phyloP scores from a whole-genome alignment of 64 coral and sea anemone species.

The Montipora capricornis region DNA sequence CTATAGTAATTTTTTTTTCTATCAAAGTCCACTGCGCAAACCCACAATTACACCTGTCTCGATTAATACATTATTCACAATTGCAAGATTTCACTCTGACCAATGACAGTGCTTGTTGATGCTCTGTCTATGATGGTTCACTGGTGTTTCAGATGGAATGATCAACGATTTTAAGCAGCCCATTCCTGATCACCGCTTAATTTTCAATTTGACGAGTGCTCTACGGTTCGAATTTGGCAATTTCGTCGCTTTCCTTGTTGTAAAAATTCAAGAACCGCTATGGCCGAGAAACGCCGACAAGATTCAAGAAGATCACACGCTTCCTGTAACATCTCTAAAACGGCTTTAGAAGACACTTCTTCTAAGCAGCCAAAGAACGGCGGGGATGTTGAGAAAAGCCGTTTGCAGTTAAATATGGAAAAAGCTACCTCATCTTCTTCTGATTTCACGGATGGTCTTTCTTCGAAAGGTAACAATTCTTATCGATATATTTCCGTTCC shows the following conservation, averaged over 20 bases:
- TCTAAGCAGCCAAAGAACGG: neutral
- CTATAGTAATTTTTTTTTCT: neutral
- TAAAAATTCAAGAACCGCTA: neutral
- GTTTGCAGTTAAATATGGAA: neutral
- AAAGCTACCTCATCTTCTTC: neutral
- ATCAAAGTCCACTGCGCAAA: slow-evolving; percentile 12
- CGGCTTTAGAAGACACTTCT: neutral
- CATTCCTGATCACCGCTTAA: neutral
- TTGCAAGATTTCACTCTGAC: neutral
- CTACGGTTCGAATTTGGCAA: neutral
- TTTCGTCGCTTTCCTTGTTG: neutral
- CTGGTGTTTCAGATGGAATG: neutral
- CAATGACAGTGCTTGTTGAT: slow-evolving; percentile 18
- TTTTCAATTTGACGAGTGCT: neutral
- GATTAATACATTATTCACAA: slow-evolving; percentile 36
- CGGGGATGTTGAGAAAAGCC: neutral
- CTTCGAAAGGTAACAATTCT: slow-evolving; percentile 33
- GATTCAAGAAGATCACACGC: neutral
- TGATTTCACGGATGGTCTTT: neutral
- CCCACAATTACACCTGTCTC: slow-evolving; percentile 10
- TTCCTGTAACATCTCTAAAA: neutral
- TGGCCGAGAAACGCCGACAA: neutral
- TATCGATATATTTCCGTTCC: slow-evolving; percentile 34
- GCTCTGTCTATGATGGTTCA: neutral
- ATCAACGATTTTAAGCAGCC: neutral